Conservation (phyloP, 2,888 invertebrate genomes). For the Heteromurus nitidus region DNA sequence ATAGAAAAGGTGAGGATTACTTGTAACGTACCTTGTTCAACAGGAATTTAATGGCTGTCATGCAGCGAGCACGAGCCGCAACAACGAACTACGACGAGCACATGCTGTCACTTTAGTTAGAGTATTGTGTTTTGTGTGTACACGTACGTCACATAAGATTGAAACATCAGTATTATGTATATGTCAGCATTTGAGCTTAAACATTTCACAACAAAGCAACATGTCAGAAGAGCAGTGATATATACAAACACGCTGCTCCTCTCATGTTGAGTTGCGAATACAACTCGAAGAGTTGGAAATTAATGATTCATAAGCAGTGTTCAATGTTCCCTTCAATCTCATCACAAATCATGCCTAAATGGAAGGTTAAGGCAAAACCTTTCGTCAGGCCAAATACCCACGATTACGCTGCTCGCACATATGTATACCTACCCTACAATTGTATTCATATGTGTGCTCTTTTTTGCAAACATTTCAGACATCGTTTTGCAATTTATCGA, state of each 20-base stretch:
- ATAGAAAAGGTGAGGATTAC: too few species aligned
- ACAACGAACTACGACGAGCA: background rate
- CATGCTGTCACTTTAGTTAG: too few species aligned
- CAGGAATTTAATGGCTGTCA: background rate
- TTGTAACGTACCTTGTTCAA: too few species aligned
- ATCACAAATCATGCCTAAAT: constrained; percentile 33
- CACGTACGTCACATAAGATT: background rate
- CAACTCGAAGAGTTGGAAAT: too few species aligned
- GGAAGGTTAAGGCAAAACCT: constrained; percentile 58
- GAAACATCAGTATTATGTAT: constrained; percentile 1
- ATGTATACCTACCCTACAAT: background rate
- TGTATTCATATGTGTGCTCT: background rate
- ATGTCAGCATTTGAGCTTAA: too few species aligned
- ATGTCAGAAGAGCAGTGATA: background rate
- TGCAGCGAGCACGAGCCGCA: background rate
- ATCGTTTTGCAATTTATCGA: constrained; percentile 48
- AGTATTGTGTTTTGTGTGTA: too few species aligned
- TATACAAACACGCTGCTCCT: constrained; percentile 12
- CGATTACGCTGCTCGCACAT: too few species aligned
- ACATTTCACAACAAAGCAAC: background rate
- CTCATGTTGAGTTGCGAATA: too few species aligned
- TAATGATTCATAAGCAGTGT: constrained; percentile 52
- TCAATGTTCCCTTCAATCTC: constrained; percentile 21
- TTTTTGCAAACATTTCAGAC: constrained; percentile 29
- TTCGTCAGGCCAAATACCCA: constrained; percentile 27